phyloP scores from a whole-genome alignment of 2,113 vertebrate genomes.

The Uria aalge region DNA sequence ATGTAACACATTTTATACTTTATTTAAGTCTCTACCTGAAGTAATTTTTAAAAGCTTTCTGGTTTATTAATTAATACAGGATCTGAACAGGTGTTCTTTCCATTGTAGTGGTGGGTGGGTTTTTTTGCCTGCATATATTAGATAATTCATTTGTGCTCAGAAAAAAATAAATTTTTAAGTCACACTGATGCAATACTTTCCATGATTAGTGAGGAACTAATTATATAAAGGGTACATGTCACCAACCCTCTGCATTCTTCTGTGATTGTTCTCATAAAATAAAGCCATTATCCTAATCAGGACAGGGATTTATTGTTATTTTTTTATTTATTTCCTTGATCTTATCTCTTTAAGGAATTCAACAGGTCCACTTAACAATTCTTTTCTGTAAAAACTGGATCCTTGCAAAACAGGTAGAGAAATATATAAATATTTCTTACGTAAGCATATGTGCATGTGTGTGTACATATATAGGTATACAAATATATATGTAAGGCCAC shows the following conservation, averaged over 20 bases:
- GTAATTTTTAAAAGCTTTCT: background rate
- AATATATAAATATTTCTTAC: background rate
- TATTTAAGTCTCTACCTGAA: background rate
- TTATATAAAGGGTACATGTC: background rate
- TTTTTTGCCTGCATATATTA: background rate
- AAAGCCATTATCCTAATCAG: background rate
- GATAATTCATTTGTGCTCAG: slow-evolving; percentile 6
- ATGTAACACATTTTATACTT: background rate
- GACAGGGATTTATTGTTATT: background rate
- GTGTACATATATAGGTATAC: background rate
- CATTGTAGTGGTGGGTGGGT: background rate
- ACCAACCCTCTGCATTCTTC: background rate
- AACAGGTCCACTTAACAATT: background rate
- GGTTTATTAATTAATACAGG: background rate
- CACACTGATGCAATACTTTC: background rate
- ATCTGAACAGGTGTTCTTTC: background rate
- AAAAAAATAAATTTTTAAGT: background rate
- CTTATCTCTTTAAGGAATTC: background rate
- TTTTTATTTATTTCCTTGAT: background rate
- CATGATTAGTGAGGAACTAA: background rate
- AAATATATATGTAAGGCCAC: background rate
- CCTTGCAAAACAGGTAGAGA: background rate
- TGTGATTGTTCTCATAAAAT: background rate
- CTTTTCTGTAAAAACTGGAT: background rate
- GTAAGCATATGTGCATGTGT: rapidly evolving